These are phyloP conservation scores for Tetramorium alpestre DNA, from an alignment of 1,140 invertebrate species.

Conservation along the genomic window DNA sequence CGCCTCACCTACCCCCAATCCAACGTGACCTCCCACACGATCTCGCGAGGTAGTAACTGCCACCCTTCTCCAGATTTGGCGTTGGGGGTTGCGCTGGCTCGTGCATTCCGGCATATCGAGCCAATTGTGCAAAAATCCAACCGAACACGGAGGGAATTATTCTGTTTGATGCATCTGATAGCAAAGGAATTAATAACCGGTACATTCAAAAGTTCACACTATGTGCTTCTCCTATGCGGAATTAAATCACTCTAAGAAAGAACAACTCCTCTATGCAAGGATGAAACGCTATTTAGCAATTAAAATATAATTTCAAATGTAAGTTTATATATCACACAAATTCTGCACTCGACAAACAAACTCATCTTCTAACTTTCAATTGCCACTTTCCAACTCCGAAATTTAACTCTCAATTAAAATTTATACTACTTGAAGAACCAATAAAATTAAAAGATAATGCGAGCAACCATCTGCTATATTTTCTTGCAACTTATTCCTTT, in stretches of 20 bases:
- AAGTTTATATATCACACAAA: neutral
- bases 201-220: neutral
- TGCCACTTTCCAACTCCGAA: neutral
- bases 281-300: neutral
- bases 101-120: neutral
- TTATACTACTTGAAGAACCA: neutral
- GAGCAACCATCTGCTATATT: neutral
- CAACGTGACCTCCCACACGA: constrained; percentile 82
- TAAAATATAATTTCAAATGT: constrained; percentile 12
- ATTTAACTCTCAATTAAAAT: neutral
- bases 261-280: neutral
- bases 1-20: constrained; percentile 82
- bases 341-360: neutral
- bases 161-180: constrained; percentile 24
- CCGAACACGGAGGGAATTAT: neutral
- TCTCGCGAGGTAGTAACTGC: constrained; percentile 78
- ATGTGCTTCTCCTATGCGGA: neutral
- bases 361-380: neutral
- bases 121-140: constrained; percentile 18
- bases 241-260: neutral
- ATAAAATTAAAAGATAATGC: constrained; percentile 5
- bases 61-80: constrained; percentile 63
- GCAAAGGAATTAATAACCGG: constrained; percentile 8
- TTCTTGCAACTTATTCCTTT: neutral
- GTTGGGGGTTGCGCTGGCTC: constrained; percentile 17